These are phyloP conservation scores for Odobenus rosmarus DNA, from an alignment of 2,113 vertebrate genomes.

Conservation along the genomic window DNA sequence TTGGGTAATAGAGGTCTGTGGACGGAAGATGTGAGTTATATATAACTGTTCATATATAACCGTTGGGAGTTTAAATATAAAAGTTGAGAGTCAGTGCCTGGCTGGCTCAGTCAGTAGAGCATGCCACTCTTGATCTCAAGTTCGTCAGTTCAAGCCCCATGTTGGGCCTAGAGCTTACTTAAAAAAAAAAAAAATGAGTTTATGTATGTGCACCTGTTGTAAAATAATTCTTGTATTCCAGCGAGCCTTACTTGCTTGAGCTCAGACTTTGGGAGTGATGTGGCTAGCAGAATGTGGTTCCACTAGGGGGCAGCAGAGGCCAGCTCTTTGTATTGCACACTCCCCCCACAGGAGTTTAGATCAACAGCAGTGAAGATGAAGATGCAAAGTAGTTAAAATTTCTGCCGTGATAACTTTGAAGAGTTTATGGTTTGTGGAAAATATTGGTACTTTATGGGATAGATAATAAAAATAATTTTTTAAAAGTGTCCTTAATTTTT, in stretches of 20 bases:
- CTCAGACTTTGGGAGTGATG: conserved; percentile 11
- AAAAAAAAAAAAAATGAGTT: neutral
- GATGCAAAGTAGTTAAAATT: conserved; percentile 55
- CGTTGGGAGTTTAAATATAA: neutral
- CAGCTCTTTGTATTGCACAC: neutral
- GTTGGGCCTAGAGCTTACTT: neutral
- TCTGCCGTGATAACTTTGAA: conserved; percentile 44
- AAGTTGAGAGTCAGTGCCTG: neutral
- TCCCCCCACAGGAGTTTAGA: neutral
- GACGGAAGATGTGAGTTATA: neutral
- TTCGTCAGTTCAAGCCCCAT: neutral
- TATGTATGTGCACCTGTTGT: neutral
- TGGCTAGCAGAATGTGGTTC: conserved; percentile 59
- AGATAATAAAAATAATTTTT: neutral
- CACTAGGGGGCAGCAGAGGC: conserved; percentile 87
- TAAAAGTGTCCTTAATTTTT: conserved; percentile 3
- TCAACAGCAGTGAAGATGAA: neutral
- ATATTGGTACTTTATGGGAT: conserved; percentile 11
- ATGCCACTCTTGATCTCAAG: neutral
- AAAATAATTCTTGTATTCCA: conserved; percentile 28
- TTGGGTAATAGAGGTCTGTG: neutral
- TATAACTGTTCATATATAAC: neutral
- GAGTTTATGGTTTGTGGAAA: conserved; percentile 48
- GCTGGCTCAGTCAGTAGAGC: neutral
- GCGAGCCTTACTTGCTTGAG: neutral